phyloP scores from a whole-genome alignment of 2,888 invertebrate species.

The Cryptops parisi region DNA sequence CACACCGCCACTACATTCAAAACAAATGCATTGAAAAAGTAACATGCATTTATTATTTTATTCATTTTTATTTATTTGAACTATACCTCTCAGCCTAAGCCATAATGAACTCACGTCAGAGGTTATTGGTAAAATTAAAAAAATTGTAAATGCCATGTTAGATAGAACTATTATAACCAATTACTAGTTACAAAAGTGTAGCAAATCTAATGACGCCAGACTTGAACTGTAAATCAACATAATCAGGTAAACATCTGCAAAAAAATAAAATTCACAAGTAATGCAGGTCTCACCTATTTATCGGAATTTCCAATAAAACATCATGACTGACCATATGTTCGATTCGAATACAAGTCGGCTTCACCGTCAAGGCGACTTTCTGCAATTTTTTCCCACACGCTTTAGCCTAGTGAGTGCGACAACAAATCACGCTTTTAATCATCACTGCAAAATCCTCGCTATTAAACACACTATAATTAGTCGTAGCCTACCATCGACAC shows the following conservation, averaged over 20 bases:
- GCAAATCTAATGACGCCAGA: too few species aligned
- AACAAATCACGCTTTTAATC: not conserved
- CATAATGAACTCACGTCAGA: too few species aligned
- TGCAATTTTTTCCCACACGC: constrained; percentile 42
- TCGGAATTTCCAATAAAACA: constrained; percentile 59
- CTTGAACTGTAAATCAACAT: not conserved
- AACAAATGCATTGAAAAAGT: too few species aligned
- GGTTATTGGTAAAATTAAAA: too few species aligned
- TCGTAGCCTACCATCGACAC: constrained; percentile 45
- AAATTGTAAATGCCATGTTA: too few species aligned
- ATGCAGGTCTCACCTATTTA: constrained; percentile 53
- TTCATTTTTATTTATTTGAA: too few species aligned
- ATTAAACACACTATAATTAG: constrained; percentile 4
- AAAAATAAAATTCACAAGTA: too few species aligned
- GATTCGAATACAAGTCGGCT: constrained; percentile 59
- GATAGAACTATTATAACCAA: too few species aligned
- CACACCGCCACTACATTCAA: too few species aligned
- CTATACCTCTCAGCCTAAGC: too few species aligned
- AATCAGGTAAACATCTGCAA: not conserved
- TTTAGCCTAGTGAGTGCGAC: constrained; percentile 34
- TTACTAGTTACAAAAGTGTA: too few species aligned
- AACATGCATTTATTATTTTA: too few species aligned
- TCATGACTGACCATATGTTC: constrained; percentile 54
- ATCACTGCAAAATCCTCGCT: not conserved
- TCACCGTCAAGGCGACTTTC: constrained; percentile 56